These are phyloP conservation scores for Drosophila mulleri DNA, from an alignment of 2,888 invertebrate genomes.

Conservation along the genomic window DNA sequence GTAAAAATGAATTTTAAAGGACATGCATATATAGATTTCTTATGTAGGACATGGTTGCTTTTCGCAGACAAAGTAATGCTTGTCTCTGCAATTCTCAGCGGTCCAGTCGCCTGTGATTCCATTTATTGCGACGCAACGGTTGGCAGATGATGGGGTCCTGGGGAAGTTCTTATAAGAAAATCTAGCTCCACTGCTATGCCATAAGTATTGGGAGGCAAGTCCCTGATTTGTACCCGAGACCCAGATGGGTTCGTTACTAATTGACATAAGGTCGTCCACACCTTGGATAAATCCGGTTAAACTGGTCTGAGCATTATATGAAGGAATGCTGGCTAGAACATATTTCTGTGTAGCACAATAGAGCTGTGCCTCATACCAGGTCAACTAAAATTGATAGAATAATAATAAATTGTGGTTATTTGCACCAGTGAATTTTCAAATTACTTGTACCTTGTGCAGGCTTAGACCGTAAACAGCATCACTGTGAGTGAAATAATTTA, in stretches of 20 bases:
- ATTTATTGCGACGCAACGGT: conserved; percentile 44
- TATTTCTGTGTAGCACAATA: background rate
- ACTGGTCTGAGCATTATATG: fast-evolving
- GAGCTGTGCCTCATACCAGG: conserved; percentile 20
- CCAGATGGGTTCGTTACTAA: conserved; percentile 10
- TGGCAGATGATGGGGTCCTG: conserved; percentile 8
- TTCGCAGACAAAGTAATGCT: conserved; percentile 56
- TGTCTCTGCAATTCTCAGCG: conserved; percentile 23
- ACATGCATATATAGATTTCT: too few species aligned
- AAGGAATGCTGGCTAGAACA: conserved; percentile 10
- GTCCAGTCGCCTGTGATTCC: conserved; percentile 41
- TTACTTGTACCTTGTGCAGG: conserved; percentile 3
- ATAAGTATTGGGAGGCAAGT: background rate
- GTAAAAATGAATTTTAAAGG: background rate
- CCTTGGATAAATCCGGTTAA: background rate
- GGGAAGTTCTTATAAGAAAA: conserved; percentile 45
- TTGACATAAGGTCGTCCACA: background rate
- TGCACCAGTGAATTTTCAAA: background rate
- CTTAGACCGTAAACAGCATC: background rate
- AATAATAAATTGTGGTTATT: too few species aligned
- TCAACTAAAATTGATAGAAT: background rate
- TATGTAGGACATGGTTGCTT: background rate
- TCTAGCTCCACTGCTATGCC: conserved; percentile 41
- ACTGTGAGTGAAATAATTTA: background rate
- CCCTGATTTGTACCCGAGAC: conserved; percentile 24